Evolutionary conservation across 2,888 invertebrate species (phyloP).

Genomic region (Baronia brevicornis): DNA sequence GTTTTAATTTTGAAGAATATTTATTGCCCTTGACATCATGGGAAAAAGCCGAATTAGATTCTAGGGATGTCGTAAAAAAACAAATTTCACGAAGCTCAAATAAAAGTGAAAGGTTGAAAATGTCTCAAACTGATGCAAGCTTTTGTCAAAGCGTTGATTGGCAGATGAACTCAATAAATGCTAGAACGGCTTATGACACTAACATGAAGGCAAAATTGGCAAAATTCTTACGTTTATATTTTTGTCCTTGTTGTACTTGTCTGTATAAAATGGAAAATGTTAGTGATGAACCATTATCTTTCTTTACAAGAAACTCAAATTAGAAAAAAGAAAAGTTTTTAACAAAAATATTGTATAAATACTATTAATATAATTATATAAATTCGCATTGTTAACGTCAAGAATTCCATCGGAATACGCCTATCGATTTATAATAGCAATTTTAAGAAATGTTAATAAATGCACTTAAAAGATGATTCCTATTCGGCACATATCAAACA

Average conservation of each 20-base stretch:
- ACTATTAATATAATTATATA: slow-evolving; percentile 10
- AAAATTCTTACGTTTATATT: slow-evolving; percentile 56
- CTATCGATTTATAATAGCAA: too few species aligned
- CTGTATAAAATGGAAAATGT: slow-evolving; percentile 56
- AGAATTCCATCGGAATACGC: too few species aligned
- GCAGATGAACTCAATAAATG: slow-evolving; percentile 29
- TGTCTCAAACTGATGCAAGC: too few species aligned
- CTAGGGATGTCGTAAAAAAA: slow-evolving; percentile 24
- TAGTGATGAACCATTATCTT: slow-evolving; percentile 33
- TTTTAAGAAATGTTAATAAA: too few species aligned
- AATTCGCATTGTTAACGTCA: too few species aligned
- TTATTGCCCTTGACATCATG: slow-evolving; percentile 75
- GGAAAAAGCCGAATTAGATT: slow-evolving; percentile 48
- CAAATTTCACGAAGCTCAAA: too few species aligned
- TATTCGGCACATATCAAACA: too few species aligned
- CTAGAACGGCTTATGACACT: slow-evolving; percentile 29
- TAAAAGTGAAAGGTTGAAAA: too few species aligned
- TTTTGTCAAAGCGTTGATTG: too few species aligned
- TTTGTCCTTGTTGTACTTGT: slow-evolving; percentile 65
- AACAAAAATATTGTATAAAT: background rate
- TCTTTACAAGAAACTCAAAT: slow-evolving; percentile 22
- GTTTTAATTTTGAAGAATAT: slow-evolving; percentile 58
- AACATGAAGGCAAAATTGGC: slow-evolving; percentile 52
- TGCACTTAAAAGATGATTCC: too few species aligned
- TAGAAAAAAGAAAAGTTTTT: slow-evolving; percentile 3